phyloP scores from a whole-genome alignment of 2,888 invertebrate species.

The Teleiodes luculella region DNA sequence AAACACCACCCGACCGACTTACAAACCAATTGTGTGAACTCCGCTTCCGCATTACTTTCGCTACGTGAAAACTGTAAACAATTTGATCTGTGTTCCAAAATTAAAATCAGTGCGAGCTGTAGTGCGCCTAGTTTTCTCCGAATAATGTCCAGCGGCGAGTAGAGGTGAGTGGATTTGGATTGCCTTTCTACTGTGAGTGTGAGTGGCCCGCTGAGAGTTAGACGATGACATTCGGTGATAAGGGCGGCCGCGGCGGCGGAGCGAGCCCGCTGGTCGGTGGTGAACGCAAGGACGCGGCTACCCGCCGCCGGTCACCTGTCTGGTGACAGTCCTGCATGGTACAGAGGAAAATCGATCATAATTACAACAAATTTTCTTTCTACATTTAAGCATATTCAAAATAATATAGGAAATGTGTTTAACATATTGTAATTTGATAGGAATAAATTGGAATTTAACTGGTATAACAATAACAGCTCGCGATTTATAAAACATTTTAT shows the following conservation, averaged over 20 bases:
- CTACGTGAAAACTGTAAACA: constrained; percentile 33
- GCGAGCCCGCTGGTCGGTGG: constrained; percentile 46
- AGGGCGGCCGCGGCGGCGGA: constrained; percentile 35
- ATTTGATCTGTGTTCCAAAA: constrained; percentile 1
- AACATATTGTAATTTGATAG: too few species aligned
- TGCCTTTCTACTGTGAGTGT: constrained; percentile 57
- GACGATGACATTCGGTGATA: constrained; percentile 69
- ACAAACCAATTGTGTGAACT: constrained; percentile 17
- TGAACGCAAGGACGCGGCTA: constrained; percentile 69
- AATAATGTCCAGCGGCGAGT: constrained; percentile 56
- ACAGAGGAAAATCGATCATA: too few species aligned
- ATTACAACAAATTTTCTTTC: too few species aligned
- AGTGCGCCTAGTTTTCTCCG: constrained; percentile 26
- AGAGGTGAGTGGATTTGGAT: constrained; percentile 56
- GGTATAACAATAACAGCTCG: too few species aligned
- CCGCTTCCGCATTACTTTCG: constrained; percentile 69
- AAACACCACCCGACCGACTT: constrained; percentile 48
- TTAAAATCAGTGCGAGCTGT: constrained; percentile 12
- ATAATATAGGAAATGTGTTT: too few species aligned
- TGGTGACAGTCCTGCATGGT: too few species aligned
- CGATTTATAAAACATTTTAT: too few species aligned
- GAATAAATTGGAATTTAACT: too few species aligned
- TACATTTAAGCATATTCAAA: too few species aligned
- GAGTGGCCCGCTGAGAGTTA: constrained; percentile 35
- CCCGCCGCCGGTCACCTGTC: constrained; percentile 39